A percentile compares a stretch with the other conserved stretches of the same genome.
Conservation (phyloP, 2,888 invertebrate species). For the Leptopilina syphax region DNA sequence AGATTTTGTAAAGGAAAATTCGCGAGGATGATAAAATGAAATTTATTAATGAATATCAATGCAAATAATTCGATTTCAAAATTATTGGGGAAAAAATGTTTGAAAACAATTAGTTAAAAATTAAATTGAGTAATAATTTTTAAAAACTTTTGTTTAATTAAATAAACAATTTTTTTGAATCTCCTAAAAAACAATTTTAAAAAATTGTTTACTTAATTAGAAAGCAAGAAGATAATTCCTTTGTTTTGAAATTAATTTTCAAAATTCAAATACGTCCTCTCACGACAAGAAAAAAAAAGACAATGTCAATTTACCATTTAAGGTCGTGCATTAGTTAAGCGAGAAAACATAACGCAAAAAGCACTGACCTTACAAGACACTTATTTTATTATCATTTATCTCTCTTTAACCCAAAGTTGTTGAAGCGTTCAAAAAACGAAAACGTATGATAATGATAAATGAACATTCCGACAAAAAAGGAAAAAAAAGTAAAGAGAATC, state of each 20-base stretch:
- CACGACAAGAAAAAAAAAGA: neutral
- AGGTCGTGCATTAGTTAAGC: slow-evolving; percentile 2
- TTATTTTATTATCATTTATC: slow-evolving; percentile 30
- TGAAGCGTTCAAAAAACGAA: slow-evolving; percentile 16
- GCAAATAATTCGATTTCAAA: no score
- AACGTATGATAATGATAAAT: neutral
- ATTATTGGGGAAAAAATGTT: no score
- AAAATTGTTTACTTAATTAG: no score
- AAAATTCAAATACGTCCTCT: no score
- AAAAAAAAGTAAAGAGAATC: neutral
- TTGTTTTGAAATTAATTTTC: no score
- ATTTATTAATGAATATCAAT: neutral
- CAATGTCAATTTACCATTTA: slow-evolving; percentile 9
- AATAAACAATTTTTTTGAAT: no score
- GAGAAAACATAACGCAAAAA: slow-evolving; percentile 39
- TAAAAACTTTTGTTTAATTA: no score
- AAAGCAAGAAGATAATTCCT: no score
- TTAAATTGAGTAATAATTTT: no score
- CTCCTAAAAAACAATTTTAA: no score
- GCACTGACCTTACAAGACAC: slow-evolving; percentile 36
- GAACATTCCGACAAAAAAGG: neutral
- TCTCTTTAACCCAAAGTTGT: slow-evolving; percentile 12
- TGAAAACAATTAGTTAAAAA: no score
- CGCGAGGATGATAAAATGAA: neutral
- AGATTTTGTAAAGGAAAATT: neutral